Evolutionary conservation across 2,888 invertebrate genomes (phyloP), one percentile per base, ranked within the genome.

Genomic region (Rhingia rostrata): DNA sequence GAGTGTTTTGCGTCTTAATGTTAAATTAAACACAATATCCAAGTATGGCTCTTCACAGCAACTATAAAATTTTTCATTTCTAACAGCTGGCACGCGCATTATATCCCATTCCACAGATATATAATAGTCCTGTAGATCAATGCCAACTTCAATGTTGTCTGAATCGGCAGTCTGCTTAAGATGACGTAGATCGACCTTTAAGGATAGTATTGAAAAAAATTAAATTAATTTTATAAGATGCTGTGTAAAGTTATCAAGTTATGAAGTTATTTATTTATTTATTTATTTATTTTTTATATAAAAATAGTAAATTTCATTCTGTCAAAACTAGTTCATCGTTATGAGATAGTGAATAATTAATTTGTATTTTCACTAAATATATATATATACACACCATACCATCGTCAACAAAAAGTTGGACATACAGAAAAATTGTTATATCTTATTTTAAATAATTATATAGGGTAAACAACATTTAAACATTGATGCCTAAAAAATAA

Each of bases 91-190:
- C 87, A 97, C 97, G 86, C 96, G 94, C 94, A 99, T 96, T 88
- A 97, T 97, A 92, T 99, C 99, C 99, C 99, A 99, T 93, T 99
- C 99, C 80, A 98, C 98, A 89, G 98, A 98, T 91, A 98, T 97
- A 93, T 97, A 97, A 92, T 97, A 98, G 92, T 98, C 97, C 89
- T 97, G 96, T 86, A 98, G 93, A 92, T 98, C 97, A 89, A 98
- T 97, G 86, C 97, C 97, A 90, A 97, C 94, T 88, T 96, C 96
- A 89, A 97, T 97, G 89, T 95, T 94, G 91, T 97, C 96, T 75
- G 96, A 97, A 91, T 97, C 97, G 86, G 96, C 95, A 83, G 95
- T 94, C 92, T 97, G 97, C 88, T 95, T 95, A 87, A 97, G 93
- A 92, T 98, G 98, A 89, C 97, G 94, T 88, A 98, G 93, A 91